These are phyloP conservation scores for Diadumene lineata DNA, from an alignment of 92 coral and sea anemone species.

Conservation along the genomic window DNA sequence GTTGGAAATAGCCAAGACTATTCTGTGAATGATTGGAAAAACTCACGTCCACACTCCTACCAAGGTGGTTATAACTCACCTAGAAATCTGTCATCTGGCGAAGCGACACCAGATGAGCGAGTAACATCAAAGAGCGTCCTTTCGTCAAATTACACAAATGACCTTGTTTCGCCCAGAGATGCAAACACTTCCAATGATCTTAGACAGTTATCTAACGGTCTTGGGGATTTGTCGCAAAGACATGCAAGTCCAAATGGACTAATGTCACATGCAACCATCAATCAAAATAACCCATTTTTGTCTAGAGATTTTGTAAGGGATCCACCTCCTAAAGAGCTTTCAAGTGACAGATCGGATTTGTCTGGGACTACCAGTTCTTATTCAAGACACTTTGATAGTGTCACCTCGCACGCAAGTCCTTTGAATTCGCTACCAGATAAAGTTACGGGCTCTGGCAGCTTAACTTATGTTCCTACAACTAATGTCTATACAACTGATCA, in stretches of 20 bases:
- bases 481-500: not conserved
- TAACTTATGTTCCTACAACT: not conserved
- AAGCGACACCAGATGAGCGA: not conserved
- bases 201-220: too few species aligned
- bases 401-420: not conserved
- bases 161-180: not conserved
- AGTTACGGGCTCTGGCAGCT: not conserved
- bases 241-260: not conserved
- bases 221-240: not conserved
- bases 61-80: not conserved
- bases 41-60: constrained; percentile 3
- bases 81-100: not conserved
- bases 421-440: not conserved
- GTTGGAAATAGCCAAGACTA: constrained; percentile 21
- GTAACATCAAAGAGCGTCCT: too few species aligned
- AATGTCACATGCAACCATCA: not conserved
- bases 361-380: not conserved
- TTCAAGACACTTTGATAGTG: not conserved
- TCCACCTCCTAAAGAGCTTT: not conserved
- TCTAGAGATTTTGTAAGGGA: constrained; percentile 2
- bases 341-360: not conserved
- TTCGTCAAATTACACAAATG: not conserved
- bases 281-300: not conserved
- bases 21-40: not conserved
- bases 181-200: too few species aligned